phyloP scores from a whole-genome alignment of 2,888 invertebrate genomes.

The Pseudococcus longispinus region DNA sequence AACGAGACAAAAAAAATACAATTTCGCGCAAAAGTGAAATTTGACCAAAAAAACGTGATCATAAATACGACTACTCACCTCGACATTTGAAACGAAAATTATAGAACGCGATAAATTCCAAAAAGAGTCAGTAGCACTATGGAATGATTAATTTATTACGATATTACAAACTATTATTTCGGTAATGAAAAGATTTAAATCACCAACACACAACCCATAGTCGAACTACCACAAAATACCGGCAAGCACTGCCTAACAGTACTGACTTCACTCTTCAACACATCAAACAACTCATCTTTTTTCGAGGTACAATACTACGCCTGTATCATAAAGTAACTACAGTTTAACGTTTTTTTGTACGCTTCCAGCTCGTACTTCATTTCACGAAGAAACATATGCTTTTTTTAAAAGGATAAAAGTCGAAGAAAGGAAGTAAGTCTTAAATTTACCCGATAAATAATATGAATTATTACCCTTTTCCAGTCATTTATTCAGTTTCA shows the following conservation, averaged over 20 bases:
- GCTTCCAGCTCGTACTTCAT: not conserved
- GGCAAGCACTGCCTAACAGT: constrained; percentile 2
- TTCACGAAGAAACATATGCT: not conserved
- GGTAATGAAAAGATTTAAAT: constrained; percentile 35
- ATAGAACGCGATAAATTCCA: not conserved
- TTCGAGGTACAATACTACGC: constrained; percentile 1
- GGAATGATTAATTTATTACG: not conserved
- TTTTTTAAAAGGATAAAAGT: not conserved
- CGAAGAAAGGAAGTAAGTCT: not conserved
- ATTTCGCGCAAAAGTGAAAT: not conserved
- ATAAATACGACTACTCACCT: constrained; percentile 5
- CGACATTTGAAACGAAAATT: not conserved
- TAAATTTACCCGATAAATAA: not conserved
- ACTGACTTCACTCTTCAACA: not conserved
- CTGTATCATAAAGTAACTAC: not conserved
- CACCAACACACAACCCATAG: constrained; percentile 35
- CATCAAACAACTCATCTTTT: constrained; percentile 51
- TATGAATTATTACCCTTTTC: not conserved
- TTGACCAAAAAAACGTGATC: not conserved
- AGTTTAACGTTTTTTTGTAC: not conserved
- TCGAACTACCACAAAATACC: constrained; percentile 48
- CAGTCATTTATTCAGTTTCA: not conserved
- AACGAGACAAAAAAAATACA: not conserved
- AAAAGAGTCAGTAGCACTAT: not conserved
- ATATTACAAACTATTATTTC: not conserved